These are phyloP conservation scores for Bungarus multicinctus DNA, from an alignment of 2,113 vertebrate species.

Conservation along the genomic window DNA sequence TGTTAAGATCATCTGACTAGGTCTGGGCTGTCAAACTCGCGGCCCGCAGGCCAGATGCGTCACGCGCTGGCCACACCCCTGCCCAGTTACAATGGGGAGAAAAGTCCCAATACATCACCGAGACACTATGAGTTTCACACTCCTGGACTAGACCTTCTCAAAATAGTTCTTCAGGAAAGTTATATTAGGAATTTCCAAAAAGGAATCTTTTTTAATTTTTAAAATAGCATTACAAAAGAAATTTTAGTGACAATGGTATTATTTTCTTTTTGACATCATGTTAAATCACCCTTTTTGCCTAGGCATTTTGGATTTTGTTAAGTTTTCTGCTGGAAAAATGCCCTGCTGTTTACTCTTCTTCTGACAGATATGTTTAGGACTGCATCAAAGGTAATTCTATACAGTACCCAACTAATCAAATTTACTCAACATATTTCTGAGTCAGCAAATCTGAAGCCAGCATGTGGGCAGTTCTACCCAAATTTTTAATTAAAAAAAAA, in stretches of 20 bases:
- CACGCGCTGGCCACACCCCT: no score
- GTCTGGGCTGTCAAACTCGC: no score
- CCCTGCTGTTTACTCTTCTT: not conserved
- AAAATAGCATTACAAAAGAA: not conserved
- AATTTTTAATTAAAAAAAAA: not conserved
- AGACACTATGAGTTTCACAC: no score
- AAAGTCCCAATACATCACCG: no score
- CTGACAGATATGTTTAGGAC: not conserved
- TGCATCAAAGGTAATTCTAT: not conserved
- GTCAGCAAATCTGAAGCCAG: not conserved
- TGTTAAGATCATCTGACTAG: not conserved
- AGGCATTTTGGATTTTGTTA: not conserved
- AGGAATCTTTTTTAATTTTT: not conserved
- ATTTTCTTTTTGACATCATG: not conserved
- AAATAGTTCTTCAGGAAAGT: not conserved
- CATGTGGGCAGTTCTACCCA: not conserved
- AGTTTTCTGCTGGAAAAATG: not conserved
- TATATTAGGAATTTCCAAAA: not conserved
- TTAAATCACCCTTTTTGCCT: not conserved
- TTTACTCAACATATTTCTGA: not conserved
- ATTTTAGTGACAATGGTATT: not conserved
- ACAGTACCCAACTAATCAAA: not conserved
- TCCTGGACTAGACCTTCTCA: not conserved
- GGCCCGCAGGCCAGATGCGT: no score
- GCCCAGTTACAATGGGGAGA: no score